phyloP scores from a whole-genome alignment of 1,140 invertebrate species.

The Tetragnatha versicolor region DNA sequence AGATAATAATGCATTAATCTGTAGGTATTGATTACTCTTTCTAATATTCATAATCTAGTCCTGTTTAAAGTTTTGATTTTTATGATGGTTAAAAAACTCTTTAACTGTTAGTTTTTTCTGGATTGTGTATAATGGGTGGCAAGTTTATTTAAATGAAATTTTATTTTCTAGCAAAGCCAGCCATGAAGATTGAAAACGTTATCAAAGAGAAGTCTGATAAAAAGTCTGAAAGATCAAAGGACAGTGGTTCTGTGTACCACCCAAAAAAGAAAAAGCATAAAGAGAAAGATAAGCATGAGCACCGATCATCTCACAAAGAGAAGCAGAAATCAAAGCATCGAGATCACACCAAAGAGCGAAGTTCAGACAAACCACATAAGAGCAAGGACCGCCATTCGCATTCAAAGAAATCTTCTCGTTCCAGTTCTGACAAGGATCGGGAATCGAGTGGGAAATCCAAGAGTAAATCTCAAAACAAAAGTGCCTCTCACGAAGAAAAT shows the following conservation, averaged over 20 bases:
- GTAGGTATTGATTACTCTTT: no score
- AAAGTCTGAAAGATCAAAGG: constrained; percentile 31
- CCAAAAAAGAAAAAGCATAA: constrained; percentile 55
- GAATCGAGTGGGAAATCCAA: constrained; percentile 10
- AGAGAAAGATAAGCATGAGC: constrained; percentile 45
- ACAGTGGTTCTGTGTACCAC: constrained; percentile 43
- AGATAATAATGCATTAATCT: no score
- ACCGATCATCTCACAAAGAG: constrained; percentile 25
- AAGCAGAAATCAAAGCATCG: constrained; percentile 30
- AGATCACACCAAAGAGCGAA: constrained; percentile 22
- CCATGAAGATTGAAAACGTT: constrained; percentile 18
- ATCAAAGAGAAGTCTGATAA: background rate
- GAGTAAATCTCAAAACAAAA: constrained; percentile 35
- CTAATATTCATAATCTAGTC: no score
- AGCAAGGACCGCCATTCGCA: constrained; percentile 25
- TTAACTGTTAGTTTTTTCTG: no score
- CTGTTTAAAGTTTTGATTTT: no score
- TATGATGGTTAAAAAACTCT: no score
- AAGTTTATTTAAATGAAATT: no score
- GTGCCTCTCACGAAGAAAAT: constrained; percentile 34
- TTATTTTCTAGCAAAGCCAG: constrained; percentile 13
- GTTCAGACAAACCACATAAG: constrained; percentile 22
- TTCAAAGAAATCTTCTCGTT: constrained; percentile 12
- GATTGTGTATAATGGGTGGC: no score
- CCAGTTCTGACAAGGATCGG: background rate